phyloP scores from a whole-genome alignment of 2,797 vertebrate genomes.

The Perodicticus potto region DNA sequence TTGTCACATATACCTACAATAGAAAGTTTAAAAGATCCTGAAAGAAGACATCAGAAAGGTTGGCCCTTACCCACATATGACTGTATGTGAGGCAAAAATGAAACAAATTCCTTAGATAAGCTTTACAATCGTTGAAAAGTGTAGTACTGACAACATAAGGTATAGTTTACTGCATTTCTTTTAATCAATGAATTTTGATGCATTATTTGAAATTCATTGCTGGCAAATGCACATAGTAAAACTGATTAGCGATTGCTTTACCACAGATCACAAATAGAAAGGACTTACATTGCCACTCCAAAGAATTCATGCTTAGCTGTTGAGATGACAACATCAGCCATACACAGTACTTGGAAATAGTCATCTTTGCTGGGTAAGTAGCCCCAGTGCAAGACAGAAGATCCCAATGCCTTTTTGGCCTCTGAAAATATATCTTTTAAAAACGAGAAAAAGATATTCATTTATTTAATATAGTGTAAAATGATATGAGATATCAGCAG shows the following conservation, averaged over 20 bases:
- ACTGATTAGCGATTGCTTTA: slow-evolving; percentile 80
- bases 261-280: slow-evolving; percentile 78
- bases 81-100: not conserved
- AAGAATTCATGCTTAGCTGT: slow-evolving; percentile 99
- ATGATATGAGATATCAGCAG: slow-evolving; percentile 96
- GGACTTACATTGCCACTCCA: slow-evolving; percentile 97
- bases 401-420: slow-evolving; percentile 90
- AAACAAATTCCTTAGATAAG: slow-evolving; percentile 69
- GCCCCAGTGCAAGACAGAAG: slow-evolving; percentile 94
- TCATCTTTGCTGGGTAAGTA: slow-evolving; percentile 94
- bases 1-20: slow-evolving; percentile 53
- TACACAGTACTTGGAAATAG: slow-evolving; percentile 93
- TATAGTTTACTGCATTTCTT: not conserved
- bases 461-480: slow-evolving; percentile 95
- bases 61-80: slow-evolving; percentile 30
- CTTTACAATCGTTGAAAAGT: slow-evolving; percentile 59
- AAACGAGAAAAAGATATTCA: slow-evolving; percentile 90
- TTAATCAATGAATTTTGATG: slow-evolving; percentile 65
- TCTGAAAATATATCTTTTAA: slow-evolving; percentile 94
- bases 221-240: slow-evolving; percentile 46
- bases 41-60: slow-evolving; percentile 49
- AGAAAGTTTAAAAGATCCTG: slow-evolving; percentile 63
- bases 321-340: slow-evolving; percentile 96
- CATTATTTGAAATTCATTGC: slow-evolving; percentile 69
- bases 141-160: slow-evolving; percentile 41